Percentiles rank a stretch among this genome's conserved stretches.
phyloP scores from a whole-genome alignment of 2,113 vertebrate genomes.

The Plotosus lineatus region DNA sequence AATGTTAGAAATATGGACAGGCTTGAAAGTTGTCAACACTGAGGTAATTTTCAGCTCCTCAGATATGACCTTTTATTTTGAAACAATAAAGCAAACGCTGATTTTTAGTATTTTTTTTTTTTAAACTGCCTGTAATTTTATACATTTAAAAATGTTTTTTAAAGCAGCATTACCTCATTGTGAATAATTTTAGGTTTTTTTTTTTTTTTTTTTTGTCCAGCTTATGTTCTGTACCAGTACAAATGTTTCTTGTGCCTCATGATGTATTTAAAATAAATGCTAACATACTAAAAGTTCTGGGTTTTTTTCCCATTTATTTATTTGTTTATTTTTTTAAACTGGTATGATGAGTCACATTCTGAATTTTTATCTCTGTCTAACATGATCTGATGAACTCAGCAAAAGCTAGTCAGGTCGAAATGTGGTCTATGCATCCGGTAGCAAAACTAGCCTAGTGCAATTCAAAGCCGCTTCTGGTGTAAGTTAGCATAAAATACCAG shows the following conservation, averaged over 20 bases:
- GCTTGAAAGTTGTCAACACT: slow-evolving; percentile 58
- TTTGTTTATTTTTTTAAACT: neutral
- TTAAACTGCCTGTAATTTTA: slow-evolving; percentile 68
- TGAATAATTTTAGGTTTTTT: slow-evolving; percentile 75
- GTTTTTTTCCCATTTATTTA: neutral
- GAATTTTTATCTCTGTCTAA: neutral
- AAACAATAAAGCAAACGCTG: slow-evolving; percentile 58
- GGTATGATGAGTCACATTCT: neutral
- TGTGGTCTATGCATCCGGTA: neutral
- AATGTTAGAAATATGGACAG: slow-evolving; percentile 12
- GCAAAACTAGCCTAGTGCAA: neutral
- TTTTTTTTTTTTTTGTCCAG: slow-evolving; percentile 73
- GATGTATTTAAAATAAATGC: slow-evolving; percentile 68
- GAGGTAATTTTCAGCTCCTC: slow-evolving; percentile 39
- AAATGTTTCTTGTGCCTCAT: slow-evolving; percentile 64
- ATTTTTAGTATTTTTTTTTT: slow-evolving; percentile 55
- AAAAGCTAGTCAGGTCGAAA: neutral
- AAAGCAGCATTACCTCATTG: slow-evolving; percentile 54
- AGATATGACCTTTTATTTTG: slow-evolving; percentile 66
- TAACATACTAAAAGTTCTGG: neutral
- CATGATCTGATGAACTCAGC: too few species aligned
- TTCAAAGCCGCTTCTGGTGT: neutral
- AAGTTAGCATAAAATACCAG: neutral
- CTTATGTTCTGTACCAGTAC: slow-evolving; percentile 63
- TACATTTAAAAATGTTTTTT: slow-evolving; percentile 67